A percentile compares a stretch with the other conserved stretches of the same genome.
Conservation (phyloP, 2,113 vertebrate species). For the Pelecanus crispus region DNA sequence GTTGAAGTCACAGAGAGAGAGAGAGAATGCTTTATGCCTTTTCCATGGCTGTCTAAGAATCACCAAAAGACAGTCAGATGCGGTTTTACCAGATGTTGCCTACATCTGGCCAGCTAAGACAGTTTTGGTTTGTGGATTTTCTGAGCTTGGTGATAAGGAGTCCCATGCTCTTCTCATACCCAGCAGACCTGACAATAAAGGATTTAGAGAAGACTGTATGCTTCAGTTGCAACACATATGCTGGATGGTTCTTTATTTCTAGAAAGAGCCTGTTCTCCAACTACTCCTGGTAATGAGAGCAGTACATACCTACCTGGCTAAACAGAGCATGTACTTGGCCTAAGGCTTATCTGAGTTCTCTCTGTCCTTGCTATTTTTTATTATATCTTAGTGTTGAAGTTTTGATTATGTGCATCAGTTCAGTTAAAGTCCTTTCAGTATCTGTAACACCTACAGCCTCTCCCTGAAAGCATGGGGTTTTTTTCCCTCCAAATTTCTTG, state of each 20-base stretch:
- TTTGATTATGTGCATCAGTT: background rate
- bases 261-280: background rate
- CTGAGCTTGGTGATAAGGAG: background rate
- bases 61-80: background rate
- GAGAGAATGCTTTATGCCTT: background rate
- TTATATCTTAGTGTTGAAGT: background rate
- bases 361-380: background rate
- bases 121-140: background rate
- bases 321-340: background rate
- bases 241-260: background rate
- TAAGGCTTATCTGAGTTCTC: background rate
- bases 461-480: background rate
- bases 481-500: background rate
- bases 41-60: background rate
- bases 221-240: background rate
- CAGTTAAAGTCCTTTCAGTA: background rate
- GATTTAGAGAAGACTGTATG: background rate
- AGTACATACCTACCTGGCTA: background rate
- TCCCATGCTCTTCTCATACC: background rate
- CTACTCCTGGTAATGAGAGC: background rate
- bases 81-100: background rate
- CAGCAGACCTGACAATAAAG: background rate
- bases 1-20: background rate
- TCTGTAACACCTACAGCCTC: background rate
- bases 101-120: background rate